phyloP scores from a whole-genome alignment of 2,797 vertebrate genomes.

The Sebastes baramenuke region DNA sequence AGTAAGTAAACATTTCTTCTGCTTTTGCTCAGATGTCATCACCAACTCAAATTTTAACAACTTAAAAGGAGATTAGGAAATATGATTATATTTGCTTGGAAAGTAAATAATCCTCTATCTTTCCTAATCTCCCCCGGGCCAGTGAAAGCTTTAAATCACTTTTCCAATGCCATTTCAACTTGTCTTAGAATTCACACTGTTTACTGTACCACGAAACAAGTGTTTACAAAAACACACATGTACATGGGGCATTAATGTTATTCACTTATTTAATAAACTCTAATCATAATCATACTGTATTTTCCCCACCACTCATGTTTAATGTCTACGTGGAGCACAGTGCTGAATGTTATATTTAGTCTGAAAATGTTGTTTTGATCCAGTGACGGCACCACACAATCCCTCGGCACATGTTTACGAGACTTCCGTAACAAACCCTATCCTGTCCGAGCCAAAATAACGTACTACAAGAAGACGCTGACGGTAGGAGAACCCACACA shows the following conservation, averaged over 20 bases:
- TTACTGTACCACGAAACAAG: conserved; percentile 14
- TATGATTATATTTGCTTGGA: conserved; percentile 82
- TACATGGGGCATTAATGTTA: conserved; percentile 15
- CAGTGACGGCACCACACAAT: conserved; percentile 92
- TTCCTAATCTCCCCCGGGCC: conserved; percentile 71
- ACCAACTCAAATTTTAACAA: conserved; percentile 64
- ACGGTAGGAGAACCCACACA: conserved; percentile 81
- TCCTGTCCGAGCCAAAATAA: conserved; percentile 90
- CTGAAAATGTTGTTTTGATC: conserved; percentile 27
- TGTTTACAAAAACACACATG: conserved; percentile 54
- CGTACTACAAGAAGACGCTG: conserved; percentile 89
- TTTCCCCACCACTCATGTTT: background rate
- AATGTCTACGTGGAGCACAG: background rate
- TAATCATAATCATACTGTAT: background rate
- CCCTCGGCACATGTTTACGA: conserved; percentile 92
- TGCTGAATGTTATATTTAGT: background rate
- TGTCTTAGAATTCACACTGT: conserved; percentile 43
- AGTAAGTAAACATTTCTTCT: conserved; percentile 86
- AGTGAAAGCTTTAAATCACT: conserved; percentile 80
- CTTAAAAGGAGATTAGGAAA: conserved; percentile 80
- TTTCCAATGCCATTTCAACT: conserved; percentile 51
- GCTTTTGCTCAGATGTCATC: conserved; percentile 45
- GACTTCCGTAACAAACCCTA: conserved; percentile 99
- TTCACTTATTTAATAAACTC: conserved; percentile 37
- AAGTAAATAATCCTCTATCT: conserved; percentile 80